Evolutionary conservation across 2,797 vertebrate species (phyloP).

Genomic region (Myotis myotis): DNA sequence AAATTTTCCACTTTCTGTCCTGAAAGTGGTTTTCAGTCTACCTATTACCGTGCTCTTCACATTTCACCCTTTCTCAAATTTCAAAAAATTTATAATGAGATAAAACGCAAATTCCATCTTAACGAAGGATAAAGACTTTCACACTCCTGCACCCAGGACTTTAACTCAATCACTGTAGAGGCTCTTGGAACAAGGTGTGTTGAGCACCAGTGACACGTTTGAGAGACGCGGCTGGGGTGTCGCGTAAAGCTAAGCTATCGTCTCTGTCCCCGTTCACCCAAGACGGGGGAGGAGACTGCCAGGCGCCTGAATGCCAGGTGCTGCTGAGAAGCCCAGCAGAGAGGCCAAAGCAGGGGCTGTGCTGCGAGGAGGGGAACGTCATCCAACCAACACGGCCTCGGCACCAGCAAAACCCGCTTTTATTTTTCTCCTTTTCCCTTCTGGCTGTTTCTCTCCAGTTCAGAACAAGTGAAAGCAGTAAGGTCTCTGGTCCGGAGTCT

Average conservation of each 20-base stretch:
- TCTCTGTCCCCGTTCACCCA: neutral
- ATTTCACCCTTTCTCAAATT: neutral
- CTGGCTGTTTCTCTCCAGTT: neutral
- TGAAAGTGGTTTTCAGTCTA: neutral
- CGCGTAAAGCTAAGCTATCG: neutral
- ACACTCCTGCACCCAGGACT: neutral
- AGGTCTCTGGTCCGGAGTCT: neutral
- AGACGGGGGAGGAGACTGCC: neutral
- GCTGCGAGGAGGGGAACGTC: accelerated
- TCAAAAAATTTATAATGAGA: neutral
- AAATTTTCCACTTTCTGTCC: neutral
- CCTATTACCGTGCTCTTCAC: neutral
- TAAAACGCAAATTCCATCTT: neutral
- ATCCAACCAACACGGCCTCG: neutral
- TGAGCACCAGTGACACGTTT: neutral
- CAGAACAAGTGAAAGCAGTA: neutral
- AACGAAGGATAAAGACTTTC: neutral
- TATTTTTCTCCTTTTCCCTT: neutral
- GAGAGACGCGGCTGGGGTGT: neutral
- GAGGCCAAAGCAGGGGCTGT: neutral
- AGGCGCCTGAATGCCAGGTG: accelerated
- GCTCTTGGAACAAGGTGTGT: no score
- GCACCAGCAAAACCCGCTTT: no score
- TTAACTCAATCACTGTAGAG: neutral
- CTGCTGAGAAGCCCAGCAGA: accelerated